phyloP scores from a whole-genome alignment of 2,888 invertebrate genomes.

The Drosophila nr. medialis region DNA sequence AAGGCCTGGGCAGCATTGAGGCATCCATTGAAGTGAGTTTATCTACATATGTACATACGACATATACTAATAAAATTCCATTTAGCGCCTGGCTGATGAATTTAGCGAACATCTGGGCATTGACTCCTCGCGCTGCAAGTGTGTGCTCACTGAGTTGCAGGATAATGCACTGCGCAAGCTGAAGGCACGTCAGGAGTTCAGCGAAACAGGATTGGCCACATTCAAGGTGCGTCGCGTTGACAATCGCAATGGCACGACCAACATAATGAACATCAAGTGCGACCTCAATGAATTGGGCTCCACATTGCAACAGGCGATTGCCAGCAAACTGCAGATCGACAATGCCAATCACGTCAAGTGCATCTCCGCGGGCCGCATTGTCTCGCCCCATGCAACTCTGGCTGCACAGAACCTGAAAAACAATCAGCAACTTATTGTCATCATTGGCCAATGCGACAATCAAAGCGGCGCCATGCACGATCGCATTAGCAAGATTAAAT shows the following conservation, averaged over 20 bases:
- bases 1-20: conserved; percentile 85
- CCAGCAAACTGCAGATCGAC: conserved; percentile 84
- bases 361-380: conserved; percentile 88
- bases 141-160: conserved; percentile 61
- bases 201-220: conserved; percentile 89
- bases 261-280: conserved; percentile 87
- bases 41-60: not conserved
- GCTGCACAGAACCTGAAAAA: conserved; percentile 88
- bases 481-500: conserved; percentile 86
- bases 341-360: conserved; percentile 87
- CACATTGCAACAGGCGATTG: conserved; percentile 86
- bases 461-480: conserved; percentile 86
- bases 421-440: conserved; percentile 89
- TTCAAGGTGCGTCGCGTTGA: conserved; percentile 88
- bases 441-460: conserved; percentile 84
- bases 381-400: conserved; percentile 86
- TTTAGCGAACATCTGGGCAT: conserved; percentile 86
- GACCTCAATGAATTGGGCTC: conserved; percentile 86
- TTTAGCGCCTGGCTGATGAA: conserved; percentile 87
- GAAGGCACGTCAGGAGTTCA: conserved; percentile 89
- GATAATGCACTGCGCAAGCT: conserved; percentile 88
- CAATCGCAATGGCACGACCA: conserved; percentile 85
- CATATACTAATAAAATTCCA: not conserved
- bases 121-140: conserved; percentile 50
- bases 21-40: conserved; percentile 80